Conservation (phyloP, 2,888 invertebrate species). For the Panorpa germanica region DNA sequence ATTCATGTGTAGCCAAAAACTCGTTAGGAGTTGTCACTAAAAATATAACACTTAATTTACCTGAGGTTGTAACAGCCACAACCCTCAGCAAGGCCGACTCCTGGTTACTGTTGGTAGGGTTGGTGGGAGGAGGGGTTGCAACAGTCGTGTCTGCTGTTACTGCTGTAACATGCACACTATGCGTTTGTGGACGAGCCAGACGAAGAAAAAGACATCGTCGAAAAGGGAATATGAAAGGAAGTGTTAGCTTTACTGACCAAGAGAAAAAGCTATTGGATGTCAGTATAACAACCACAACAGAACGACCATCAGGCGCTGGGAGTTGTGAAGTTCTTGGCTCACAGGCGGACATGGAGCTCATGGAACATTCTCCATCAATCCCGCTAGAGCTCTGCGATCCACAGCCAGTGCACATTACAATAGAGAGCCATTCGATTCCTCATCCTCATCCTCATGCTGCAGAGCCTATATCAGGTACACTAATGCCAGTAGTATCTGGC, state of each 20-base stretch:
- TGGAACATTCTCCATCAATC: slow-evolving; percentile 18
- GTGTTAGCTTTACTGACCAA: slow-evolving; percentile 72
- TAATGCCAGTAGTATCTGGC: slow-evolving; percentile 2
- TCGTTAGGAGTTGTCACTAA: slow-evolving; percentile 27
- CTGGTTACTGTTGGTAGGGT: slow-evolving; percentile 49
- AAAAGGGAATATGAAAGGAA: slow-evolving; percentile 53
- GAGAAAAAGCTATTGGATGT: slow-evolving; percentile 72
- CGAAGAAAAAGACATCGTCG: slow-evolving; percentile 29
- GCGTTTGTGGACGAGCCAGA: slow-evolving; percentile 28
- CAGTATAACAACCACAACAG: slow-evolving; percentile 51
- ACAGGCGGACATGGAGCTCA: slow-evolving; percentile 33
- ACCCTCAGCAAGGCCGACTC: slow-evolving; percentile 54
- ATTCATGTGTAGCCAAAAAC: slow-evolving; percentile 40
- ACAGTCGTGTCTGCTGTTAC: slow-evolving; percentile 44
- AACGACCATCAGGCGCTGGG: slow-evolving; percentile 30
- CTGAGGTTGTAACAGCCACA: slow-evolving; percentile 54
- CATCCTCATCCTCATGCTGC: slow-evolving; percentile 22
- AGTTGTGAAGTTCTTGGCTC: slow-evolving; percentile 48
- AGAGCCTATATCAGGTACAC: too few relatives aligned
- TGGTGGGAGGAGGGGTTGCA: slow-evolving; percentile 51
- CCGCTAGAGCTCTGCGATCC: slow-evolving; percentile 23
- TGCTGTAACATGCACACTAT: too few relatives aligned
- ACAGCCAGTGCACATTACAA: slow-evolving; percentile 39
- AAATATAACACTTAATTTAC: slow-evolving; percentile 38
- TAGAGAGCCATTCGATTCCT: slow-evolving; percentile 30